Evolutionary conservation across 2,113 vertebrate species (phyloP).

Genomic region (Plotosus lineatus): DNA sequence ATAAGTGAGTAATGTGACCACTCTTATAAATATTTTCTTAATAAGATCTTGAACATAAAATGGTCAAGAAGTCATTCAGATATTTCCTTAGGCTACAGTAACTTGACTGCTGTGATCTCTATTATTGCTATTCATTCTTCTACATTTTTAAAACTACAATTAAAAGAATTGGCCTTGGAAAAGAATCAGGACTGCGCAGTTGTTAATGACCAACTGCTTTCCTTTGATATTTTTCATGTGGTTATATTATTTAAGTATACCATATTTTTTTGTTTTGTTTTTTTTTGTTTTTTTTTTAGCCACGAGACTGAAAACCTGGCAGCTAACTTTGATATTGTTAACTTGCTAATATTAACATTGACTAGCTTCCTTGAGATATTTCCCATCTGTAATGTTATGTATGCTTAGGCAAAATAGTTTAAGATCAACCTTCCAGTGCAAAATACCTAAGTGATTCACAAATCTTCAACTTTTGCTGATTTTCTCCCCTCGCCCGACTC

Average conservation of each 20-base stretch:
- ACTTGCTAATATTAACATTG: too few relatives aligned
- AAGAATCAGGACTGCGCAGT: background rate
- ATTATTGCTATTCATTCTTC: background rate
- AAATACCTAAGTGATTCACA: too few relatives aligned
- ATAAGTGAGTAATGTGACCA: slow-evolving; percentile 76
- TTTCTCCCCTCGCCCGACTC: too few relatives aligned
- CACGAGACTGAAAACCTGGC: too few relatives aligned
- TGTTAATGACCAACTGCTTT: background rate
- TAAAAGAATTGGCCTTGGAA: background rate
- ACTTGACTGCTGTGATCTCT: background rate
- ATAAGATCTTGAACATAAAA: background rate
- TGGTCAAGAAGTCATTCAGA: background rate
- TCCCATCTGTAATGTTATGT: too few relatives aligned
- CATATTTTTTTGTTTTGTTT: too few relatives aligned
- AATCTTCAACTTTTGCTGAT: too few relatives aligned
- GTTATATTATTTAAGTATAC: background rate
- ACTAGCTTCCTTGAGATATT: too few relatives aligned
- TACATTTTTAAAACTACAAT: background rate
- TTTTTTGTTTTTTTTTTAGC: too few relatives aligned
- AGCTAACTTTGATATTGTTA: too few relatives aligned
- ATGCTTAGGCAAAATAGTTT: too few relatives aligned
- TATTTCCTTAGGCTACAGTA: background rate
- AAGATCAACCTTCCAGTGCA: too few relatives aligned
- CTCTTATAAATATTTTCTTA: background rate
- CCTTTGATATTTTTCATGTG: background rate